phyloP scores from a whole-genome alignment of 2,113 vertebrate genomes.

The Gymnorhina tibicen region DNA sequence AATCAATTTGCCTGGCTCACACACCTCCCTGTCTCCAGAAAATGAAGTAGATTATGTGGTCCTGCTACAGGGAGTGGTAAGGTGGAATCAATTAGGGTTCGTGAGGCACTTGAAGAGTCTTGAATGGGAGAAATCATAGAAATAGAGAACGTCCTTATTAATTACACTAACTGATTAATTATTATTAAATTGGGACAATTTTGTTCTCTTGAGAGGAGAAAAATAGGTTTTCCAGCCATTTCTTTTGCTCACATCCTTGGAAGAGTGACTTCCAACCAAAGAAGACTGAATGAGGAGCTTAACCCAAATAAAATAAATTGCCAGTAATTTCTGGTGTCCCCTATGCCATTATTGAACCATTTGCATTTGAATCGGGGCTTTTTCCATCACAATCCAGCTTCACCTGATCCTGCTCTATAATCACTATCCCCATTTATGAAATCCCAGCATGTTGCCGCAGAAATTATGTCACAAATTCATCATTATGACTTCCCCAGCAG shows the following conservation, averaged over 20 bases:
- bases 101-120: background rate
- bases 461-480: slow-evolving; percentile 69
- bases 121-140: background rate
- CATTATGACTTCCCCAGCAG: slow-evolving; percentile 64
- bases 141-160: background rate
- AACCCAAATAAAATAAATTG: slow-evolving; percentile 72
- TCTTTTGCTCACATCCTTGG: background rate
- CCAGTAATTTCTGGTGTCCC: slow-evolving; percentile 66
- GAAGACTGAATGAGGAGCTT: slow-evolving; percentile 46
- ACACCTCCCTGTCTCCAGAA: background rate
- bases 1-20: background rate
- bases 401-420: slow-evolving; percentile 70
- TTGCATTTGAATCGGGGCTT: slow-evolving; percentile 65
- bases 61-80: background rate
- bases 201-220: background rate
- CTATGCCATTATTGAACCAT: slow-evolving; percentile 66
- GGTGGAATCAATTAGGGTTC: background rate
- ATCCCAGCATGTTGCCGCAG: slow-evolving; percentile 55
- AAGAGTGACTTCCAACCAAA: slow-evolving; percentile 18
- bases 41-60: background rate
- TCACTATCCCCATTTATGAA: slow-evolving; percentile 66
- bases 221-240: background rate
- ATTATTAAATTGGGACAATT: slow-evolving; percentile 35
- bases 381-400: slow-evolving; percentile 63
- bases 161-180: slow-evolving; percentile 11